Base-by-base conservation (phyloP, 2,888 invertebrate species). In the Campoletis raptor region DNA sequence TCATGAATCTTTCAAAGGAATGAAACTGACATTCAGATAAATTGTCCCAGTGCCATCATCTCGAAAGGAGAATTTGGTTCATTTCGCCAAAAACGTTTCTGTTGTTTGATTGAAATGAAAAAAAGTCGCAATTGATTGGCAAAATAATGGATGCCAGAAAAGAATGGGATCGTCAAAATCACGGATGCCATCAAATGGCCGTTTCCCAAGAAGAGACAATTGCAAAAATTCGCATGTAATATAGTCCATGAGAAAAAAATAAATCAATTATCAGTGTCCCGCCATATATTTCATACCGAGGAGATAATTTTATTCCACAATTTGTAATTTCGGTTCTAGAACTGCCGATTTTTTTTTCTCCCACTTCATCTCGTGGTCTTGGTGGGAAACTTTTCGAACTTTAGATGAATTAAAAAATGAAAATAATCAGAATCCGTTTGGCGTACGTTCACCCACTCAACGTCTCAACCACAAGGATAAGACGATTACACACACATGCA, bases 371-470 rank as follows among this genome's bases (percentile, higher is more conserved):
- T 10, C 42, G 30, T 9, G 10, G 8, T 24, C 42, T 30, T 24
- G 1, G 12, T 8, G 6, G 21, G 2, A 24, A 77, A 77, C 69
- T 77, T 24, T 37, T 73, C 18, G 8, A 85, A 85, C 64, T 81
- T 64, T 37, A 12, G 76, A 77, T 81, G 66, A 81, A 81, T 85
- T 78, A 74, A 81, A 81, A 78, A 54, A 67, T 74, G 37, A 66
- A 61, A 48, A 48, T 81, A 66, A 67, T 66, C 48, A 48, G 48
- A 45, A 45, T 24, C 72, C 61, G 80, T 57, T 70, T 72, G 37
- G 18, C 30, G 15, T 12, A 15, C 42, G 54, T 72, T 77, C 70
- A 54, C 52, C 70, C 80, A 66, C 64, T 42, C 57, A 48, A 15
- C 61, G 37, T 40, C 42, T 45, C 52, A 66, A 54, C 42, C 74